A percentile compares a stretch with the other conserved stretches of the same genome.
Conservation (phyloP, 2,888 invertebrate species). For the Rhamphomyia laevipes region DNA sequence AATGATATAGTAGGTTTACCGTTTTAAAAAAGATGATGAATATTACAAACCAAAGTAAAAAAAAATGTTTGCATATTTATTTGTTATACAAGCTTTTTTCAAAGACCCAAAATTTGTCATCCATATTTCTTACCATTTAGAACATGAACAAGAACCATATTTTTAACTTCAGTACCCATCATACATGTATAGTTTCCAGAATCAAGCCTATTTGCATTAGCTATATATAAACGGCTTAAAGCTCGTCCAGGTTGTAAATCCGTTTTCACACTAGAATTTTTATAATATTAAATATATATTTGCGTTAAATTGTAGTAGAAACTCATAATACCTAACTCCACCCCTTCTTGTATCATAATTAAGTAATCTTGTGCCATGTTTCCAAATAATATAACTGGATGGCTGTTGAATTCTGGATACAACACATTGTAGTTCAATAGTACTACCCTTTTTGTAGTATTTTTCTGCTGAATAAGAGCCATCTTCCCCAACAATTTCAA, state of each 20-base stretch:
- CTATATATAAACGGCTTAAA: conserved; percentile 64
- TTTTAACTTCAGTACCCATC: conserved; percentile 56
- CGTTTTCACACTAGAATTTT: conserved; percentile 58
- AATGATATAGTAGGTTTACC: neutral
- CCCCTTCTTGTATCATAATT: conserved; percentile 71
- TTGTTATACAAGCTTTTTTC: too few relatives aligned
- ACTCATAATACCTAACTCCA: conserved; percentile 54
- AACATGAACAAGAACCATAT: conserved; percentile 63
- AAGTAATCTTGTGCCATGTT: conserved; percentile 58
- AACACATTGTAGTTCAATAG: conserved; percentile 69
- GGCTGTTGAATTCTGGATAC: conserved; percentile 70
- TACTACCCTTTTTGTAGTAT: conserved; percentile 72
- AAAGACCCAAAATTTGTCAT: too few relatives aligned
- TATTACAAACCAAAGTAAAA: too few relatives aligned
- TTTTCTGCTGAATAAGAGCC: conserved; percentile 65
- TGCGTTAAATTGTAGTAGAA: neutral
- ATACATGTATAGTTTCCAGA: conserved; percentile 71
- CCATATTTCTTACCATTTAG: conserved; percentile 67
- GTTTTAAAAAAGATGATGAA: neutral
- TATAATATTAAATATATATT: neutral
- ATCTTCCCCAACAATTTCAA: conserved; percentile 69
- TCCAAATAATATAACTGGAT: conserved; percentile 65
- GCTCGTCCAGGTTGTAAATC: conserved; percentile 62
- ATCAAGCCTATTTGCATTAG: conserved; percentile 65
- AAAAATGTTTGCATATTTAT: too few relatives aligned